Evolutionary conservation across 2,113 vertebrate genomes (phyloP).

Genomic region (Etheostoma cragini): DNA sequence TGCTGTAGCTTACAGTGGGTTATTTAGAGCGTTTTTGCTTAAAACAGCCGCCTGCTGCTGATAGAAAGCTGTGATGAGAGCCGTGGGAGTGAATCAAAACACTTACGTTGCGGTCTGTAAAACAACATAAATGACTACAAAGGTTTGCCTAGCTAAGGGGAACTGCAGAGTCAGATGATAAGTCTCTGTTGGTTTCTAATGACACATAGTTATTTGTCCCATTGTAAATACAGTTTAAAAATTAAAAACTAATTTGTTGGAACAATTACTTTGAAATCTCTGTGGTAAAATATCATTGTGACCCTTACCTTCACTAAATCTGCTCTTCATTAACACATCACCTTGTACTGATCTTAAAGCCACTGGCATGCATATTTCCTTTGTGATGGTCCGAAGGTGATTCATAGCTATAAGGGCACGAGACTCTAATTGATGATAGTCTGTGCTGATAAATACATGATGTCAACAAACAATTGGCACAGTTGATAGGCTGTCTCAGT

Average conservation of each 20-base stretch:
- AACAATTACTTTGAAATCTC: not conserved
- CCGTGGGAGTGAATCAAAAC: not conserved
- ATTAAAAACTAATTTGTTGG: not conserved
- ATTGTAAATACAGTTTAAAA: not conserved
- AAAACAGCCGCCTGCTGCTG: conserved; percentile 9
- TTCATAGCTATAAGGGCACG: not conserved
- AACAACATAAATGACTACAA: not conserved
- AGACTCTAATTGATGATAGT: not conserved
- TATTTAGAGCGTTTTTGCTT: not conserved
- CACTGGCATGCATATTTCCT: not conserved
- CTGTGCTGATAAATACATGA: not conserved
- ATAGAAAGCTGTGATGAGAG: not conserved
- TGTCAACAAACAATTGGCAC: not conserved
- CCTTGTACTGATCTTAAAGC: not conserved
- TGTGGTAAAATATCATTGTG: not conserved
- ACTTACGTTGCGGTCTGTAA: not conserved
- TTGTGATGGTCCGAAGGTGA: not conserved
- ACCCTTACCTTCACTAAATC: not conserved
- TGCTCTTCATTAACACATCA: not conserved
- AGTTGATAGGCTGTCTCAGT: not conserved
- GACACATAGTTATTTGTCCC: not conserved
- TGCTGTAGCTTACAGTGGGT: not conserved
- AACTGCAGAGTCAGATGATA: not conserved
- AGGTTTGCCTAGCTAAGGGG: not conserved
- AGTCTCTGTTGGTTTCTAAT: not conserved